A percentile compares a stretch with the other conserved stretches of the same genome.
Conservation (phyloP, 2,113 vertebrate genomes). For the Aegithalos caudatus region DNA sequence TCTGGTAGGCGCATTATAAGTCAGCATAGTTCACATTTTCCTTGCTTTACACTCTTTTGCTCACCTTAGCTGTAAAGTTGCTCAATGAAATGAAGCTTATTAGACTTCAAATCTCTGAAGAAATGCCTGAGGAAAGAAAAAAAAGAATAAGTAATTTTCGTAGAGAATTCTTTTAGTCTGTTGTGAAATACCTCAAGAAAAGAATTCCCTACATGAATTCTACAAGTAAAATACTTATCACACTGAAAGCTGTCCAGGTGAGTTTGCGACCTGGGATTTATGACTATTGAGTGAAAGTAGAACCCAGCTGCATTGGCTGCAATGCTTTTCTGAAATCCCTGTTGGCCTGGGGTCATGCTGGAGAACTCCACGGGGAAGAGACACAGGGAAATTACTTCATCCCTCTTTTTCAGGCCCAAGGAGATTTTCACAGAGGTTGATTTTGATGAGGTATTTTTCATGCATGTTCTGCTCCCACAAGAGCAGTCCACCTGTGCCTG, state of each 20-base stretch:
- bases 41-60: neutral
- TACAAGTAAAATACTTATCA: neutral
- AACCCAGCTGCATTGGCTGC: neutral
- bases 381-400: neutral
- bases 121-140: neutral
- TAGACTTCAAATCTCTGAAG: neutral
- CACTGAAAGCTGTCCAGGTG: neutral
- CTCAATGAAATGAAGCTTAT: neutral
- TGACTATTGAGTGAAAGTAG: neutral
- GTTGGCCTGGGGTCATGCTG: neutral
- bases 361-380: rapidly evolving
- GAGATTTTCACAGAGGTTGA: neutral
- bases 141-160: neutral
- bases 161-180: neutral
- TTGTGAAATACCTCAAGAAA: neutral
- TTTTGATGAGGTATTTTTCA: neutral
- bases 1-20: neutral
- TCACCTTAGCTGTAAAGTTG: neutral
- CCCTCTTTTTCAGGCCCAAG: neutral
- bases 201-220: neutral
- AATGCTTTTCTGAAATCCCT: neutral
- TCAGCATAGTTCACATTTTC: neutral
- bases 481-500: neutral
- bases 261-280: neutral
- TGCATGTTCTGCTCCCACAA: neutral